These are phyloP conservation scores for Emydura subglobosa DNA, from an alignment of 2,113 vertebrate species.

Conservation along the genomic window DNA sequence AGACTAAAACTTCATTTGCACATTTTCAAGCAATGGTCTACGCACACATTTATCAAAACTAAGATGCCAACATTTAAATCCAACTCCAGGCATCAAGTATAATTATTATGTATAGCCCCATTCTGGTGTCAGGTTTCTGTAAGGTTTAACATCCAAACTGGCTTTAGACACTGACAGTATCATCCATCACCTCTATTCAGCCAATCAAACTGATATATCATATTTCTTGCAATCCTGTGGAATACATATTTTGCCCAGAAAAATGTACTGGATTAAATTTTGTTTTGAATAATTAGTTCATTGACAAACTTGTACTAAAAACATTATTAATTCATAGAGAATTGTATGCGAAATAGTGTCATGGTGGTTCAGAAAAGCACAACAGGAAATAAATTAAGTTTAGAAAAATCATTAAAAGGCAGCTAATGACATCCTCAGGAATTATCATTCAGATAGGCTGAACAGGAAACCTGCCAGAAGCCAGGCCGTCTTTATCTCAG, in stretches of 20 bases:
- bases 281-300: constrained; percentile 64
- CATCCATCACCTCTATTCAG: constrained; percentile 9
- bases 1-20: not conserved
- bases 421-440: not conserved
- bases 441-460: not conserved
- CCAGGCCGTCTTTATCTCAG: not conserved
- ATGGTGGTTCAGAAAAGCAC: constrained; percentile 22
- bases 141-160: constrained; percentile 43
- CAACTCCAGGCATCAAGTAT: not conserved
- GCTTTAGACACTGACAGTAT: constrained; percentile 13
- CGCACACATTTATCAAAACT: not conserved
- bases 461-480: not conserved
- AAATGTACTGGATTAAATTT: constrained; percentile 3
- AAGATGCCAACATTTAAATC: not conserved
- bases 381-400: constrained; percentile 36
- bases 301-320: constrained; percentile 54
- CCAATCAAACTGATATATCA: not conserved
- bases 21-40: not conserved
- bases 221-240: not conserved
- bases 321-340: constrained; percentile 59
- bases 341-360: constrained; percentile 16
- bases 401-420: not conserved
- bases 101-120: not conserved
- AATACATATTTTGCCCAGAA: not conserved
- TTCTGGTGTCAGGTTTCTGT: not conserved